phyloP scores from a whole-genome alignment of 2,797 vertebrate genomes.

The Rhinoraja longicauda region DNA sequence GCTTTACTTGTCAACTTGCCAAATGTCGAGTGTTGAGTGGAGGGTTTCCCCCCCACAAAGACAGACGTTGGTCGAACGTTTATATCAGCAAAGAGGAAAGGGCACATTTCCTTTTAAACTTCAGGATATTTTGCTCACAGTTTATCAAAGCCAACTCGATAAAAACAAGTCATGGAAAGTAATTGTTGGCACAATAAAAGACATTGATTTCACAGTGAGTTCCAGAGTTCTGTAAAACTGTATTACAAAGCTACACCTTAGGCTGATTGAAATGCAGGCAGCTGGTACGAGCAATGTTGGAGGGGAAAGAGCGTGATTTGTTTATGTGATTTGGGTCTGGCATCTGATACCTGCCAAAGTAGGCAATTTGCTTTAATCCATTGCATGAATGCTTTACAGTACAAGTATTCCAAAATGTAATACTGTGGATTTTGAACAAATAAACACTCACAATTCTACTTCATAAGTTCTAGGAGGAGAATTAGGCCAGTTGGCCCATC shows the following conservation, averaged over 20 bases:
- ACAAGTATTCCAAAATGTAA: not conserved
- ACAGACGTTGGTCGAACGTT: not conserved
- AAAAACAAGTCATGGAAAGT: not conserved
- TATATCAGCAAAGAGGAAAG: not conserved
- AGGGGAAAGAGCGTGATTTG: not conserved
- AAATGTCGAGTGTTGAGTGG: not conserved
- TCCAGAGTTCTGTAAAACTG: not conserved
- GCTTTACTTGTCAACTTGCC: slow-evolving; percentile 19
- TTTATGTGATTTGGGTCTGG: not conserved
- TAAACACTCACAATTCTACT: not conserved
- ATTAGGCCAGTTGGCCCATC: no score
- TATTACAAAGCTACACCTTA: not conserved
- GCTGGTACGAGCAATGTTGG: not conserved
- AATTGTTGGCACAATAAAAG: not conserved
- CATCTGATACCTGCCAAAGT: not conserved
- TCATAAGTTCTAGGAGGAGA: no score
- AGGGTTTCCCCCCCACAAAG: not conserved
- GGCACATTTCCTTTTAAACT: not conserved
- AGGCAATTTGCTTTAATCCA: not conserved
- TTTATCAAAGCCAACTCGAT: not conserved
- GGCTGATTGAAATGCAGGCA: not conserved
- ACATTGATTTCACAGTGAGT: slow-evolving; percentile 19
- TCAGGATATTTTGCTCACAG: not conserved
- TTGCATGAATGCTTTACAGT: not conserved
- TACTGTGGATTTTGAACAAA: not conserved